Percentiles rank a stretch among this genome's conserved stretches.
These are phyloP conservation scores for Mobula hypostoma DNA, from an alignment of 2,113 vertebrate species.

Conservation along the genomic window DNA sequence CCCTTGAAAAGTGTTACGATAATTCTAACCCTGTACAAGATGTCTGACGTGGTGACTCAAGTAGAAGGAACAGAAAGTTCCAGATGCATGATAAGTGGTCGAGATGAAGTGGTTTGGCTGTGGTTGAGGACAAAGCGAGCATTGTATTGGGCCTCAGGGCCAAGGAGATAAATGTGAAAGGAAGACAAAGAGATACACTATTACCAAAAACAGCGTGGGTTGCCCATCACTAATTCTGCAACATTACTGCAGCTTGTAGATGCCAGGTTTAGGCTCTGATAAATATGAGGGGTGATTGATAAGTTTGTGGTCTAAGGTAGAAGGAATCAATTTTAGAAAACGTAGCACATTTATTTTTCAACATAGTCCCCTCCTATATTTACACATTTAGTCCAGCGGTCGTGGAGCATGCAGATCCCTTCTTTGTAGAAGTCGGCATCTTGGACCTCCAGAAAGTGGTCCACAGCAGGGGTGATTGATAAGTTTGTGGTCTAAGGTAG, in stretches of 20 bases:
- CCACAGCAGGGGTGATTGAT: too few species aligned
- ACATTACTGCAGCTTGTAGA: neutral
- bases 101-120: neutral
- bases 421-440: too few species aligned
- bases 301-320: too few species aligned
- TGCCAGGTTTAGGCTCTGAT: neutral
- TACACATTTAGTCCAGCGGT: too few species aligned
- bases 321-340: too few species aligned
- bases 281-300: too few species aligned
- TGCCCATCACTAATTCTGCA: neutral
- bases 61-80: neutral
- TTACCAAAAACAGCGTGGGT: neutral
- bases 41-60: neutral
- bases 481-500: too few species aligned
- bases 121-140: neutral
- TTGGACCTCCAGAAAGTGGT: too few species aligned
- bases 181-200: neutral
- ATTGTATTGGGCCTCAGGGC: neutral
- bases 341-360: too few species aligned
- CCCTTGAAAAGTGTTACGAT: neutral
- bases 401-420: too few species aligned
- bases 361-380: too few species aligned
- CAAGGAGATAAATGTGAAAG: neutral
- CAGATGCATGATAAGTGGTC: neutral
- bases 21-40: neutral